These are phyloP conservation scores for Hystrix brachyura DNA, from an alignment of 2,113 vertebrate species.

Conservation along the genomic window DNA sequence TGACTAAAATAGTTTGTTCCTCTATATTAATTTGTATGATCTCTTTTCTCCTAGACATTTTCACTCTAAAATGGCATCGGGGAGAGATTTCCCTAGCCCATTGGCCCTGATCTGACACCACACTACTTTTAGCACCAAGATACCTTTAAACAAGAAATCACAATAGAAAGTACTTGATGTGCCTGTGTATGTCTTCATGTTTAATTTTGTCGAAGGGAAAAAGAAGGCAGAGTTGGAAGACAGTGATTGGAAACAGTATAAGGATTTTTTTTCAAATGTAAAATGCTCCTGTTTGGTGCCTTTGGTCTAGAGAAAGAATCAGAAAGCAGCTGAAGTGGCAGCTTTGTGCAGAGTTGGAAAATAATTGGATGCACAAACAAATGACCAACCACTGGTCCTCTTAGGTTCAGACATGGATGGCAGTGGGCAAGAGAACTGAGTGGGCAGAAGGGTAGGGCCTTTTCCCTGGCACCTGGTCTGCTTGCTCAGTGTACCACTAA, in stretches of 20 bases:
- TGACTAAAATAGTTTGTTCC: neutral
- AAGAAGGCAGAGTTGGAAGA: neutral
- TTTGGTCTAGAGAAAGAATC: slow-evolving; percentile 4
- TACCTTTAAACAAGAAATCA: slow-evolving; percentile 11
- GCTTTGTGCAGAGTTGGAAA: neutral
- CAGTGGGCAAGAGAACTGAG: neutral
- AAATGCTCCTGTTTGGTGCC: neutral
- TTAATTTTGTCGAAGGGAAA: neutral
- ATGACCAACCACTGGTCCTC: neutral
- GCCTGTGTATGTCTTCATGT: neutral
- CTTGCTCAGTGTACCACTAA: neutral
- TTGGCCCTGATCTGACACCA: neutral
- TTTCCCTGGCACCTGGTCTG: neutral
- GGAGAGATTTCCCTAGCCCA: neutral
- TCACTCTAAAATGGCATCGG: neutral
- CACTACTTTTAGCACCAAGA: neutral
- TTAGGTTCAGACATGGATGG: neutral
- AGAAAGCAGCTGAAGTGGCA: neutral
- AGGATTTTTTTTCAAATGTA: slow-evolving; percentile 27
- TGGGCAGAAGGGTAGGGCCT: neutral
- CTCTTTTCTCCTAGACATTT: neutral
- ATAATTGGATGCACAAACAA: neutral
- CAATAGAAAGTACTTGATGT: neutral
- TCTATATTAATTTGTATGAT: neutral
- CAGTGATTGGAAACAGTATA: neutral